Evolutionary conservation across 2,888 invertebrate genomes (phyloP).

Genomic region (Nomada fucata): DNA sequence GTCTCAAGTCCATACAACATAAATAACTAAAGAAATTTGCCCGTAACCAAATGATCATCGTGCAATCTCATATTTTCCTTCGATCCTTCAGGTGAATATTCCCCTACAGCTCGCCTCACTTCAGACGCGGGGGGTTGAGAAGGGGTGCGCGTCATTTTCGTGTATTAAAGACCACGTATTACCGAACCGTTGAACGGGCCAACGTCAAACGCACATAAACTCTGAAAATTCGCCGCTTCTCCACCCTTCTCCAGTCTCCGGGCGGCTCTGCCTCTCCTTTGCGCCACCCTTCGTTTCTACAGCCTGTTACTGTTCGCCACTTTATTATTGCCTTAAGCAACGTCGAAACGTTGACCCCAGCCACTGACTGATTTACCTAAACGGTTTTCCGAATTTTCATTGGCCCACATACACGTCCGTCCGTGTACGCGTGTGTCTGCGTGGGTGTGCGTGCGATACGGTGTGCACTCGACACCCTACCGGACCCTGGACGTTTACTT

Average conservation of each 20-base stretch:
- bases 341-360: slow-evolving; percentile 68
- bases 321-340: slow-evolving; percentile 70
- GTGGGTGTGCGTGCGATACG: slow-evolving; percentile 59
- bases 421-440: slow-evolving; percentile 41
- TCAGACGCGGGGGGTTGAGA: neutral
- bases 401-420: slow-evolving; percentile 44
- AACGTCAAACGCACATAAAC: slow-evolving; percentile 79
- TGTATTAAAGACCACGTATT: slow-evolving; percentile 73
- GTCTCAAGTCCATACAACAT: no score
- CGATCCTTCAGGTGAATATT: neutral
- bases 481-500: slow-evolving; percentile 36
- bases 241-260: slow-evolving; percentile 43
- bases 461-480: slow-evolving; percentile 74
- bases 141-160: slow-evolving; percentile 70
- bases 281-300: slow-evolving; percentile 50
- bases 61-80: neutral
- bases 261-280: slow-evolving; percentile 30
- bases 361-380: slow-evolving; percentile 75
- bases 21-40: neutral
- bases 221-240: slow-evolving; percentile 61
- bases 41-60: neutral
- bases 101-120: neutral
- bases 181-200: slow-evolving; percentile 73
- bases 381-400: slow-evolving; percentile 80
- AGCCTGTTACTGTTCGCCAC: slow-evolving; percentile 58